Conservation (phyloP, 2,113 vertebrate species). For the Coptodon bakossiorum region DNA sequence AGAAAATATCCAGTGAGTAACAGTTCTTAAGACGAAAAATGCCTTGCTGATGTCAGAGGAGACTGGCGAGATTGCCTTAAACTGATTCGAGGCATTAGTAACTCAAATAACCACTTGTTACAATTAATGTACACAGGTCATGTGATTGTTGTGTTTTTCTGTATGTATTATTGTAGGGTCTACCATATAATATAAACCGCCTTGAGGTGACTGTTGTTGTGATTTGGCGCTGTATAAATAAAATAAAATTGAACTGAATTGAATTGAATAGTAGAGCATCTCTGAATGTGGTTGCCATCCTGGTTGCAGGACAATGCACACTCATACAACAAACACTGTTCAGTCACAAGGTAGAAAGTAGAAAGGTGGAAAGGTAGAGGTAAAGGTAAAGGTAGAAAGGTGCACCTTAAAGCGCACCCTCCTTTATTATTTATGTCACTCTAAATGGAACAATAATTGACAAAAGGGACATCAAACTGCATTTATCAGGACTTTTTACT, state of each 20-base stretch:
- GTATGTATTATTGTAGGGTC: background rate
- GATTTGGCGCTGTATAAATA: background rate
- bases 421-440: background rate
- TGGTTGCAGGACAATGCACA: background rate
- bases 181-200: background rate
- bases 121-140: background rate
- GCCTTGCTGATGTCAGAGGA: background rate
- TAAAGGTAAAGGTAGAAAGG: too few relatives aligned
- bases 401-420: background rate
- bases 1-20: background rate
- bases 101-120: background rate
- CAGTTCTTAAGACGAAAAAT: background rate
- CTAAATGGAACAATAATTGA: background rate
- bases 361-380: too few relatives aligned
- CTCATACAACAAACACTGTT: background rate
- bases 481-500: background rate
- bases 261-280: background rate
- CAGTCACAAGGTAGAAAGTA: background rate
- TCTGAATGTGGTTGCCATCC: background rate
- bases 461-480: background rate
- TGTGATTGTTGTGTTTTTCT: background rate
- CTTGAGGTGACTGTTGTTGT: background rate
- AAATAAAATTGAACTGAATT: background rate
- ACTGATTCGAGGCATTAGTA: background rate
- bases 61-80: background rate